Conservation (phyloP, 2,113 vertebrate genomes). For the Parotia lawesii region DNA sequence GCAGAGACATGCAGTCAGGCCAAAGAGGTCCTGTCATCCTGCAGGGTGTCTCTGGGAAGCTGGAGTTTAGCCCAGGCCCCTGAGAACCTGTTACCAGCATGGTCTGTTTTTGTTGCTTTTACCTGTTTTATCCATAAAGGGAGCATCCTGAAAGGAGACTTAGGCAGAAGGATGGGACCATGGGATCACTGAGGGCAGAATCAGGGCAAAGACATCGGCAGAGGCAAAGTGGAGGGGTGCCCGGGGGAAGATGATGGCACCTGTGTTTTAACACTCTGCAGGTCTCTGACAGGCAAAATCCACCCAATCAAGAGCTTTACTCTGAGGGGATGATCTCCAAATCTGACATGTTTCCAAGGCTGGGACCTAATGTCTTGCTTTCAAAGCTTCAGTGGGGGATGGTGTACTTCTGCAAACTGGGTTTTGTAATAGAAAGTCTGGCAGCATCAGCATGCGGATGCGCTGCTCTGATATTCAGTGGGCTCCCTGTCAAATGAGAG, state of each 20-base stretch:
- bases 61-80: neutral
- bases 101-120: neutral
- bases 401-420: neutral
- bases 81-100: neutral
- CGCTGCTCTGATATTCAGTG: neutral
- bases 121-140: neutral
- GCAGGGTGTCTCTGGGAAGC: neutral
- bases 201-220: neutral
- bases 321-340: neutral
- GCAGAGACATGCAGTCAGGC: neutral
- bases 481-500: neutral
- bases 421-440: neutral
- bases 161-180: neutral
- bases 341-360: neutral
- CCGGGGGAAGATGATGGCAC: fast-evolving
- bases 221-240: neutral
- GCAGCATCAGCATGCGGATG: neutral
- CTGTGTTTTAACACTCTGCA: neutral
- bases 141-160: neutral
- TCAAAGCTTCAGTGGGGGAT: neutral
- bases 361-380: neutral
- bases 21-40: neutral
- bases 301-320: neutral
- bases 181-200: neutral
- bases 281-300: neutral